Percentiles rank a stretch among this genome's conserved stretches.
These are phyloP conservation scores for Eumaeus atala DNA, from an alignment of 1,140 invertebrate genomes.

Conservation along the genomic window DNA sequence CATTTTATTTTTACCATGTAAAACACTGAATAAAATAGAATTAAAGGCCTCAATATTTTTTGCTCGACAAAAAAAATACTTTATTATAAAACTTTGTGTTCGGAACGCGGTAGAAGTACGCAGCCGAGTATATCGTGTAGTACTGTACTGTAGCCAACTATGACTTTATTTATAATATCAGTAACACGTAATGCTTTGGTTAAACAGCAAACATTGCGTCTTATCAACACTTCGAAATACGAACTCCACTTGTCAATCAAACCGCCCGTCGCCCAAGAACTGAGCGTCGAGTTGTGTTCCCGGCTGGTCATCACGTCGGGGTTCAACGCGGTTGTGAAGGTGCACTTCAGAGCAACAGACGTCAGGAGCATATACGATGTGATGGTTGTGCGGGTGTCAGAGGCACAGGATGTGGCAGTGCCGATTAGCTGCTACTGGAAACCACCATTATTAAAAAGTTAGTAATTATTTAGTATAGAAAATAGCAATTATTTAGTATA, in stretches of 20 bases:
- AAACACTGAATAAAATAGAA: too few relatives aligned
- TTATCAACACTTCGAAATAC: conserved; percentile 35
- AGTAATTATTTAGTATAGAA: too few relatives aligned
- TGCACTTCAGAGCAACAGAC: conserved; percentile 37
- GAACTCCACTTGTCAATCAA: conserved; percentile 28
- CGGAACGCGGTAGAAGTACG: too few relatives aligned
- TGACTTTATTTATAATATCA: too few relatives aligned
- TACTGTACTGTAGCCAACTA: too few relatives aligned
- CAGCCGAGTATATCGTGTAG: too few relatives aligned
- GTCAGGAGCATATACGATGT: conserved; percentile 31
- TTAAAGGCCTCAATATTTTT: too few relatives aligned
- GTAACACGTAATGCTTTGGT: neutral
- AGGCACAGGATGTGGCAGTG: conserved; percentile 25
- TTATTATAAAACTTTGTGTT: too few relatives aligned
- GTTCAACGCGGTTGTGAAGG: conserved; percentile 28
- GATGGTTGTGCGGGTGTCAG: conserved; percentile 33
- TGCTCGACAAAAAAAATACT: too few relatives aligned
- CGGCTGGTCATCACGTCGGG: conserved; percentile 35
- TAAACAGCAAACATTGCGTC: conserved; percentile 28
- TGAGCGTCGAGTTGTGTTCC: conserved; percentile 28
- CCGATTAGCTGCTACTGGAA: conserved; percentile 45
- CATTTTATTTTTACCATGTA: too few relatives aligned
- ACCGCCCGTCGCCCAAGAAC: conserved; percentile 22
- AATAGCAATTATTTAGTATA: too few relatives aligned
- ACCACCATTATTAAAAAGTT: conserved; percentile 44